These are phyloP conservation scores for Delia radicum DNA, from an alignment of 1,140 invertebrate genomes.

Conservation along the genomic window DNA sequence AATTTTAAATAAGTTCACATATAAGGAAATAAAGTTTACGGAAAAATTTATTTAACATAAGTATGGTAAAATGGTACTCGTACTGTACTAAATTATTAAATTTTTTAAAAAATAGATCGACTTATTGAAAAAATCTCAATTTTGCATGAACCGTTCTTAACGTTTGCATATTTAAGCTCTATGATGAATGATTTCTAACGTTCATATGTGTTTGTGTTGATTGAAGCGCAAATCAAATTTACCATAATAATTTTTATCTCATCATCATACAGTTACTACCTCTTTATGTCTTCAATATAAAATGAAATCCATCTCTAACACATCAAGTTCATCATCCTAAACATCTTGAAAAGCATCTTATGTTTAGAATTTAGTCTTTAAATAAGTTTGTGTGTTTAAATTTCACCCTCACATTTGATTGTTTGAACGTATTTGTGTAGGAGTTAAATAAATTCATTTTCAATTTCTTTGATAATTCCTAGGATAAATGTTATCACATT, in stretches of 20 bases:
- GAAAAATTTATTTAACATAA: too few species aligned
- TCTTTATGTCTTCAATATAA: background rate
- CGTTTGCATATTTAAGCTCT: too few species aligned
- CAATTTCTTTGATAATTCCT: slow-evolving; percentile 1
- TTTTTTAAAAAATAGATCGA: too few species aligned
- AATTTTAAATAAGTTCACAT: too few species aligned
- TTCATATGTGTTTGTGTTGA: background rate
- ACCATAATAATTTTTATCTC: background rate
- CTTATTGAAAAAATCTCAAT: too few species aligned
- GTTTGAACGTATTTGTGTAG: background rate
- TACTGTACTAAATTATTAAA: too few species aligned
- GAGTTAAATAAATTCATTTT: background rate
- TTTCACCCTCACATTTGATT: background rate
- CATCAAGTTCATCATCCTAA: background rate
- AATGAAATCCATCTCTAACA: background rate
- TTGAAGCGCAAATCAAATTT: background rate
- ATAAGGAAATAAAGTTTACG: too few species aligned
- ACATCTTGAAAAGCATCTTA: background rate
- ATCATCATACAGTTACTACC: background rate
- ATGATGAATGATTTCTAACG: background rate
- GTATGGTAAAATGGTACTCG: too few species aligned
- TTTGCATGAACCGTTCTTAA: too few species aligned
- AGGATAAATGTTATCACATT: slow-evolving; percentile 1
- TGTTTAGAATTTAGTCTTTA: background rate
- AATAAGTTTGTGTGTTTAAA: background rate